These are phyloP conservation scores for Thamnophis sirtalis DNA, from an alignment of 2,113 vertebrate species.

Conservation along the genomic window DNA sequence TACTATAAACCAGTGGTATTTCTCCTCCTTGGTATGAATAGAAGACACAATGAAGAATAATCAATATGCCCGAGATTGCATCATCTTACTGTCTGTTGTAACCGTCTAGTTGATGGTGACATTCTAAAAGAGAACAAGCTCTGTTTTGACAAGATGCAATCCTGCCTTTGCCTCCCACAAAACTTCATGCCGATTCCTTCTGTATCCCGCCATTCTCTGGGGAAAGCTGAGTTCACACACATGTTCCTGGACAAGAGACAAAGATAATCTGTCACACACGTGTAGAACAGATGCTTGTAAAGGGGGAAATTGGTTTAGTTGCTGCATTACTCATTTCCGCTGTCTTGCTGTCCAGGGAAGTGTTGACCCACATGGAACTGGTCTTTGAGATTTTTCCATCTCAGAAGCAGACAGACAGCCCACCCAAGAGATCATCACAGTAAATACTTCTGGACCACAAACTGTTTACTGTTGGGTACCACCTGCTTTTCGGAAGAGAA, in stretches of 20 bases:
- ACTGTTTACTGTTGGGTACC: neutral
- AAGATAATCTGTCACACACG: conserved; percentile 56
- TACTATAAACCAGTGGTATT: neutral
- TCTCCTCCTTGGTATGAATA: neutral
- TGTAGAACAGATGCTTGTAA: conserved; percentile 66
- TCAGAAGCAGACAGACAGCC: neutral
- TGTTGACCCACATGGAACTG: conserved; percentile 27
- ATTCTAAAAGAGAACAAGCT: conserved; percentile 54
- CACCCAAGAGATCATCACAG: conserved; percentile 41
- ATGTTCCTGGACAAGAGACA: conserved; percentile 59
- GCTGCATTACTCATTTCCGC: conserved; percentile 54
- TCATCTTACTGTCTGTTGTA: conserved; percentile 37
- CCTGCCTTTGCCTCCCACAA: conserved; percentile 57
- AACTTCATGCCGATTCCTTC: conserved; percentile 59
- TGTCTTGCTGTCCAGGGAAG: conserved; percentile 45
- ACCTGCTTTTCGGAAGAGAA: conserved; percentile 3
- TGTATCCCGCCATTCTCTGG: conserved; percentile 48
- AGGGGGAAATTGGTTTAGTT: conserved; percentile 33
- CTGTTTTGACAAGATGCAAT: conserved; percentile 59
- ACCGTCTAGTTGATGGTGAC: conserved; percentile 45
- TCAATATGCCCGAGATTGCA: conserved; percentile 34
- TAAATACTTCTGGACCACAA: conserved; percentile 24
- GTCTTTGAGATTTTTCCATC: conserved; percentile 34
- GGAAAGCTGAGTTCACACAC: conserved; percentile 44
- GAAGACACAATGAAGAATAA: conserved; percentile 45